A percentile compares a stretch with the other conserved stretches of the same genome.
Evolutionary conservation across 2,888 invertebrate genomes (phyloP).

Genomic region (Drosophila cracens): DNA sequence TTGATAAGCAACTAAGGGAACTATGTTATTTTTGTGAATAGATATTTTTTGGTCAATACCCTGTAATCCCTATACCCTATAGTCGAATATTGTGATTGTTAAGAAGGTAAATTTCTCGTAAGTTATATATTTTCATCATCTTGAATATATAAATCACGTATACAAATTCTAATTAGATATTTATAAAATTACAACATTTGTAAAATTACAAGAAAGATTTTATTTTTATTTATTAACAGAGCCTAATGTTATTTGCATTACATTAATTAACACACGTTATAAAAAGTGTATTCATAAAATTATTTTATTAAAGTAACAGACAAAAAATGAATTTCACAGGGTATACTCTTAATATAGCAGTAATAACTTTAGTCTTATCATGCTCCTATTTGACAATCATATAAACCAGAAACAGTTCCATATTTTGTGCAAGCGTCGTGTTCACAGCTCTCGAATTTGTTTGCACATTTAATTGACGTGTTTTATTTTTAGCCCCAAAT

Average conservation of each 20-base stretch:
- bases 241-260: not conserved
- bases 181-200: not conserved
- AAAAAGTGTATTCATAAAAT: not conserved
- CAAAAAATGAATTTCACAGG: constrained; percentile 1
- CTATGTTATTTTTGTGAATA: not conserved
- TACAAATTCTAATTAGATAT: not conserved
- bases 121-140: not conserved
- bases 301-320: not conserved
- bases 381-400: constrained; percentile 36
- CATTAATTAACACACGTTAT: not conserved
- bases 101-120: not conserved
- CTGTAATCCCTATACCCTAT: not conserved
- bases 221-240: not conserved
- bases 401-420: constrained; percentile 41
- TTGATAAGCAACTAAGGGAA: not conserved
- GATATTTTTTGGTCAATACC: not conserved
- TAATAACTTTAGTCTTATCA: constrained; percentile 26
- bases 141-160: not conserved
- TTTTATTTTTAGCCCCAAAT: constrained; percentile 67
- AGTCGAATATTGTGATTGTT: no score
- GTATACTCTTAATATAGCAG: not conserved
- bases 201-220: not conserved
- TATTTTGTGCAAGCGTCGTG: constrained; percentile 40
- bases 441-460: constrained; percentile 43
- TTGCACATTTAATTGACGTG: constrained; percentile 66